Conservation (phyloP, 2,797 vertebrate genomes). For the Alectoris magna region DNA sequence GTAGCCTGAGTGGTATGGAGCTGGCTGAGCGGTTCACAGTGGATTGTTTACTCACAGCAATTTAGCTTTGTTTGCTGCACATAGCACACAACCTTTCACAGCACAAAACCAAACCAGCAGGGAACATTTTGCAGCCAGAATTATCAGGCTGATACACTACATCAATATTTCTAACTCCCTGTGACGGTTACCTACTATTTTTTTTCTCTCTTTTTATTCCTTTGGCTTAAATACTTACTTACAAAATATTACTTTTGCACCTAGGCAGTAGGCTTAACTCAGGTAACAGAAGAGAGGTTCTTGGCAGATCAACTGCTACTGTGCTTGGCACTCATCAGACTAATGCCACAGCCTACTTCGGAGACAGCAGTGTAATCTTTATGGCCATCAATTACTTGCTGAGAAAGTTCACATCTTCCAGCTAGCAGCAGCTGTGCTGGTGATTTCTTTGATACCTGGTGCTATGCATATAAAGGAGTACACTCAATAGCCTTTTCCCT, state of each 20-base stretch:
- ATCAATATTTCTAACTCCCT: neutral
- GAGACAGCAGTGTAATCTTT: neutral
- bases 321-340: slow-evolving; percentile 16
- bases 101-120: neutral
- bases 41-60: neutral
- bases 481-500: neutral
- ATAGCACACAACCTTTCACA: neutral
- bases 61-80: neutral
- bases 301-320: neutral
- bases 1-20: neutral
- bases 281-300: neutral
- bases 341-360: slow-evolving; percentile 6
- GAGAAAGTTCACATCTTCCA: slow-evolving; percentile 11
- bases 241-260: neutral
- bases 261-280: neutral
- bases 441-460: neutral
- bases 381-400: neutral
- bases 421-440: neutral
- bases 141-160: neutral
- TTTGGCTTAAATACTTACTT: neutral
- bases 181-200: neutral
- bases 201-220: neutral
- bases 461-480: neutral
- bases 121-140: fast-evolving
- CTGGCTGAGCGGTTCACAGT: neutral